These are phyloP conservation scores for Dicerorhinus sumatrensis DNA, from an alignment of 2,113 vertebrate species.

Conservation along the genomic window DNA sequence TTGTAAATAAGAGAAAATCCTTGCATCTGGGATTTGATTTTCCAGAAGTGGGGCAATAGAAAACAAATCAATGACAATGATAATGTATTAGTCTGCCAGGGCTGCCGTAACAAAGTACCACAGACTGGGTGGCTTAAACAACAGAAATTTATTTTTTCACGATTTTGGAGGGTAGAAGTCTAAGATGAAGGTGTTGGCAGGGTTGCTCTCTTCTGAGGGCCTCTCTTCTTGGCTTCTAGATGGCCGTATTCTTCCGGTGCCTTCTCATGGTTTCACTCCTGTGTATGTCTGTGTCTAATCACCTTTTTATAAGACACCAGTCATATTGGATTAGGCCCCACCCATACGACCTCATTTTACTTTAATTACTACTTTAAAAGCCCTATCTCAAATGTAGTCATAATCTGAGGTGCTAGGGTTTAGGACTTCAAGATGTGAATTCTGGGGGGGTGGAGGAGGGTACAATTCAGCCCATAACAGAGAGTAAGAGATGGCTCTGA, in stretches of 20 bases:
- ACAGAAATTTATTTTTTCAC: not conserved
- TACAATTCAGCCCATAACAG: not conserved
- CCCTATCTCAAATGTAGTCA: not conserved
- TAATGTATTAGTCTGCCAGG: not conserved
- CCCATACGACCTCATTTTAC: not conserved
- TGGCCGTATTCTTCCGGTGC: not conserved
- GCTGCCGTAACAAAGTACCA: not conserved
- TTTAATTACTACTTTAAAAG: not conserved
- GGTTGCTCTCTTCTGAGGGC: not conserved
- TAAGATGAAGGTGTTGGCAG: not conserved
- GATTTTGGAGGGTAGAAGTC: not conserved
- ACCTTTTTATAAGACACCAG: not conserved
- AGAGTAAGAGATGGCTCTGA: not conserved
- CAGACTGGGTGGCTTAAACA: not conserved
- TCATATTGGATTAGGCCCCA: not conserved
- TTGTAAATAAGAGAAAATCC: not conserved
- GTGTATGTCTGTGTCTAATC: not conserved
- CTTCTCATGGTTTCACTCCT: not conserved
- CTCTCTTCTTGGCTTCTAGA: not conserved
- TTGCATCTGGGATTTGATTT: not conserved
- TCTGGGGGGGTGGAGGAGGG: fast-evolving
- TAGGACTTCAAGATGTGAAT: not conserved
- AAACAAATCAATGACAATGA: not conserved
- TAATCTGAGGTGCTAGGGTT: not conserved
- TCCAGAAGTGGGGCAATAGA: not conserved